These are phyloP conservation scores for Pardosa pseudoannulata DNA, from an alignment of 2,888 invertebrate genomes.

Conservation along the genomic window DNA sequence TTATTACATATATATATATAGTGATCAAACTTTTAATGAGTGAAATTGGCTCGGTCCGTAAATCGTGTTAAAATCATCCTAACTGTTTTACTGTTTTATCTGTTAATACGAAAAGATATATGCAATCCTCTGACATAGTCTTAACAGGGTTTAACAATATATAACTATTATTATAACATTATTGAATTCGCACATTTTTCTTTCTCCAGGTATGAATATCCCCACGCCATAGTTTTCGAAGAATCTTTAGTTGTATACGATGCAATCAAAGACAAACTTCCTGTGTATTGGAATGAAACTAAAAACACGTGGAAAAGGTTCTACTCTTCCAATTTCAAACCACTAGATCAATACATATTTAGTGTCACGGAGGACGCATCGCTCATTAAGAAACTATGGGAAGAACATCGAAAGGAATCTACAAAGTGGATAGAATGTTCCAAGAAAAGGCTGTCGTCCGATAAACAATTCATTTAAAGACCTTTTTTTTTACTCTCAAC, in stretches of 20 bases:
- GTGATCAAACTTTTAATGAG: too few relatives aligned
- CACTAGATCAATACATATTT: not conserved
- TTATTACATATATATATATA: not conserved
- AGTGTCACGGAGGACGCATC: not conserved
- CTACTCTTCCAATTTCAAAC: not conserved
- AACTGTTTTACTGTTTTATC: too few relatives aligned
- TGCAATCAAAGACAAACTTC: not conserved
- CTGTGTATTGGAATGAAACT: not conserved
- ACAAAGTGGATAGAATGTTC: not conserved
- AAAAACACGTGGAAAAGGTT: not conserved
- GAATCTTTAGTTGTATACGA: not conserved
- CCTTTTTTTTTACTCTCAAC: too few relatives aligned
- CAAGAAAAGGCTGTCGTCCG: too few relatives aligned
- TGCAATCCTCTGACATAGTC: not conserved
- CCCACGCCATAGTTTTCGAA: not conserved
- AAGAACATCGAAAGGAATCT: not conserved
- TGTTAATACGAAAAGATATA: too few relatives aligned
- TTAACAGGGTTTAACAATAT: too few relatives aligned
- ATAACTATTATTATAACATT: too few relatives aligned
- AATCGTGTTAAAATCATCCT: too few relatives aligned
- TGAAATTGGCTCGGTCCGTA: too few relatives aligned
- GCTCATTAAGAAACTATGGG: not conserved
- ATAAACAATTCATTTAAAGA: too few relatives aligned
- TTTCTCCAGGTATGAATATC: not conserved
- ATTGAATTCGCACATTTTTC: too few relatives aligned